Percentiles rank a stretch among this genome's conserved stretches.
Evolutionary conservation across 2,888 invertebrate species (phyloP).

Genomic region (Cyrtodaria siliqua): DNA sequence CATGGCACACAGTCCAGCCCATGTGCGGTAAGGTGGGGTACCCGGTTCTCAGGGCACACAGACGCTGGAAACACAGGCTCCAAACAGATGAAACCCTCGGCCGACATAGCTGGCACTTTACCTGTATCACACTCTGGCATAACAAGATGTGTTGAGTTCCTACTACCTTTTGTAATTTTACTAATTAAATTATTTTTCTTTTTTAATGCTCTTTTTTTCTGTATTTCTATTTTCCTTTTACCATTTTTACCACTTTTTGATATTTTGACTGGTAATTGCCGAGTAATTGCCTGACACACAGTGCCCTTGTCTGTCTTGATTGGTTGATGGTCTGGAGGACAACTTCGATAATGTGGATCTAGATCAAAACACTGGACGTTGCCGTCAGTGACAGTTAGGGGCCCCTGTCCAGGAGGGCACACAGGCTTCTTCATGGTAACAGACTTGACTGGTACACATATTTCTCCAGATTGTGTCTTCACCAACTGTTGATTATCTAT

Average conservation of each 20-base stretch:
- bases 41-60: slow-evolving; percentile 29
- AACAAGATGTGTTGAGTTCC: not conserved
- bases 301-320: too few relatives aligned
- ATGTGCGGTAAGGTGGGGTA: slow-evolving; percentile 18
- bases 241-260: too few relatives aligned
- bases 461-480: not conserved
- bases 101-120: slow-evolving; percentile 24
- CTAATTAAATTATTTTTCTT: not conserved
- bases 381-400: too few relatives aligned
- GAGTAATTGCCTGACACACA: too few relatives aligned
- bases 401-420: too few relatives aligned
- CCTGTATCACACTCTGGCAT: not conserved
- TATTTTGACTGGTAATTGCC: not conserved
- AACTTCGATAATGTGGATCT: too few relatives aligned
- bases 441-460: not conserved
- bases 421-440: too few relatives aligned
- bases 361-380: too few relatives aligned
- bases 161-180: not conserved
- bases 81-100: slow-evolving; percentile 32
- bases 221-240: too few relatives aligned
- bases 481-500: slow-evolving; percentile 6
- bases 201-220: not conserved
- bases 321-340: too few relatives aligned
- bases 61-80: slow-evolving; percentile 43
- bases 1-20: slow-evolving; percentile 49